These are phyloP conservation scores for Otis tarda DNA, from an alignment of 2,113 vertebrate species.

Conservation along the genomic window DNA sequence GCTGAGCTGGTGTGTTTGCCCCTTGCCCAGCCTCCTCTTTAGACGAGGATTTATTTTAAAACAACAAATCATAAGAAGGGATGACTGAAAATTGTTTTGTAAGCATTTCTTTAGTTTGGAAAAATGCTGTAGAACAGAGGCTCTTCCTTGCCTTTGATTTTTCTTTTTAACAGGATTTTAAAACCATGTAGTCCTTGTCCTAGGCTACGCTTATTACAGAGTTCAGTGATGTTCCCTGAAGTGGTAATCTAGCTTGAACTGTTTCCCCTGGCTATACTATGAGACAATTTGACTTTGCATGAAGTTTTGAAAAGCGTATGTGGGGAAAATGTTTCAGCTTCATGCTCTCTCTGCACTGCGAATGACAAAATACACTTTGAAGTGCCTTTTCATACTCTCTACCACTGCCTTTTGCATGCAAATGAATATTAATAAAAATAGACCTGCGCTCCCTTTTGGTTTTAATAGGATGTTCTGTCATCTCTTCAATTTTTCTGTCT, in stretches of 20 bases:
- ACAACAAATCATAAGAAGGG: not conserved
- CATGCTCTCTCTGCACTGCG: not conserved
- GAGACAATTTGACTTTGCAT: constrained; percentile 47
- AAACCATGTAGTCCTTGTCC: constrained; percentile 58
- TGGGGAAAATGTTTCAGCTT: constrained; percentile 20
- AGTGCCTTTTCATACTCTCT: constrained; percentile 12
- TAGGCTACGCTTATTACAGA: constrained; percentile 51
- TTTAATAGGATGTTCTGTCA: not conserved
- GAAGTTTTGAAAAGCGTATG: not conserved
- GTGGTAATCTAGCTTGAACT: constrained; percentile 11
- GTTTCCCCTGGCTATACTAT: constrained; percentile 20
- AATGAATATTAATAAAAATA: constrained; percentile 33
- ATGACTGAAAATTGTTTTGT: not conserved
- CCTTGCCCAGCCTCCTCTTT: not conserved
- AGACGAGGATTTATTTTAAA: not conserved
- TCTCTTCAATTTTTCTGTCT: not conserved
- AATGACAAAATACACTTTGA: constrained; percentile 57
- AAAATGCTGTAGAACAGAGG: not conserved
- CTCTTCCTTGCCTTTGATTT: constrained; percentile 55
- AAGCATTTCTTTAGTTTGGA: not conserved
- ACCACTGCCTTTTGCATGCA: not conserved
- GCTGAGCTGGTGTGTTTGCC: not conserved
- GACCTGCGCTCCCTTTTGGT: not conserved
- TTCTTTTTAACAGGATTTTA: constrained; percentile 53
- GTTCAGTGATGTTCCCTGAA: constrained; percentile 52